Evolutionary conservation across 2,113 vertebrate species (phyloP).

Genomic region (Semicossyphus pulcher): DNA sequence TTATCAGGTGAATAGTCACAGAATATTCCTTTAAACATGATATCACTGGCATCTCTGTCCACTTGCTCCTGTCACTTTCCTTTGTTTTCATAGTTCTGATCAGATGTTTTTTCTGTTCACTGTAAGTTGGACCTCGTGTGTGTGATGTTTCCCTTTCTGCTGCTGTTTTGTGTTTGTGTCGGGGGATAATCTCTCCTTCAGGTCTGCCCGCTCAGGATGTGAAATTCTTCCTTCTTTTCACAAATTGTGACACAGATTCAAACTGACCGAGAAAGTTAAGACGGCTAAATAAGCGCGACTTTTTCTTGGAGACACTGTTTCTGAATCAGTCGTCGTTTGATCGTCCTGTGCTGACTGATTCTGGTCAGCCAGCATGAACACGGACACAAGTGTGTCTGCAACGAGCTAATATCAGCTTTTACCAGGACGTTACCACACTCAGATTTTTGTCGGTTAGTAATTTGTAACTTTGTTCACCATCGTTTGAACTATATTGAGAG

Average conservation of each 20-base stretch:
- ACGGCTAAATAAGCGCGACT: no score
- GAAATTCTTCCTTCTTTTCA: neutral
- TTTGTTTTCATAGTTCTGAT: neutral
- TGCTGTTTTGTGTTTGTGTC: conserved; percentile 18
- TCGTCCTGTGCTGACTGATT: no score
- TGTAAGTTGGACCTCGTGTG: neutral
- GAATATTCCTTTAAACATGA: conserved; percentile 10
- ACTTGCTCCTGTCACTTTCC: neutral
- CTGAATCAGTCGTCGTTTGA: neutral
- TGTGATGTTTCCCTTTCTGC: conserved; percentile 7
- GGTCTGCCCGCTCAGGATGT: neutral
- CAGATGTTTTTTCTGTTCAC: neutral
- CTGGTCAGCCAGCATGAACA: neutral
- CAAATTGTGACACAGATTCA: no score
- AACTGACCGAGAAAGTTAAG: no score
- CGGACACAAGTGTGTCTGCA: no score
- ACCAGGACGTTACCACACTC: no score
- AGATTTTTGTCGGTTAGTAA: no score
- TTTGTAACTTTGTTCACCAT: no score
- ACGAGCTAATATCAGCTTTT: neutral
- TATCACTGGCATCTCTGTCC: conserved; percentile 9
- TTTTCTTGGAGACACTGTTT: neutral
- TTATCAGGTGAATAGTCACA: neutral
- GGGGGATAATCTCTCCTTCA: neutral
- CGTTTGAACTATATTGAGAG: no score